Evolutionary conservation across 2,888 invertebrate genomes (phyloP).

Genomic region (Pristionchus japonicus): DNA sequence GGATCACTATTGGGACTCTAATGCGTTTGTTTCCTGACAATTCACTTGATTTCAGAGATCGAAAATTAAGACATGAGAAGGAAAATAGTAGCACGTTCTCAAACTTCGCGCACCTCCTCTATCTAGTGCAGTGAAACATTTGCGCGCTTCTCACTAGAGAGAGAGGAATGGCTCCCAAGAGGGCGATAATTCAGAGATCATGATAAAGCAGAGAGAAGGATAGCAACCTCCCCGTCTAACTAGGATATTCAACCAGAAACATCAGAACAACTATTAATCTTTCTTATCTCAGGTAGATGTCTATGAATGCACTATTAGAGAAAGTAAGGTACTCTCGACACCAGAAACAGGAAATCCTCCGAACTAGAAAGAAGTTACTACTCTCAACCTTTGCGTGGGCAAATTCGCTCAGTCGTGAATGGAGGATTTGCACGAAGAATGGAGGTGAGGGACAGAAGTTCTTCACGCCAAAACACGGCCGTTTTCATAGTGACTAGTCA

Average conservation of each 20-base stretch:
- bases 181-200: constrained; percentile 12
- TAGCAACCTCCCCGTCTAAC: background rate
- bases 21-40: too few species aligned
- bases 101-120: background rate
- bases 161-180: background rate
- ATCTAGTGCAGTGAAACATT: background rate
- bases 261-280: too few species aligned
- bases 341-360: too few species aligned
- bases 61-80: background rate
- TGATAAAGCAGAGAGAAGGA: background rate
- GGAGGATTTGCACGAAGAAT: background rate
- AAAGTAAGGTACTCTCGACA: too few species aligned
- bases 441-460: background rate
- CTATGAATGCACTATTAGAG: too few species aligned
- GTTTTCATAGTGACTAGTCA: background rate
- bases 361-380: background rate
- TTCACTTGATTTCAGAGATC: too few species aligned
- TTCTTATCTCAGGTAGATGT: too few species aligned
- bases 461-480: background rate
- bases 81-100: background rate
- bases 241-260: too few species aligned
- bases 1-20: too few species aligned
- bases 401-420: background rate
- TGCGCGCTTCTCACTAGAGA: background rate
- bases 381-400: background rate